Evolutionary conservation across 2,797 vertebrate species (phyloP), one percentile per base, ranked within the genome.

Genomic region (Geotrypetes seraphini): DNA sequence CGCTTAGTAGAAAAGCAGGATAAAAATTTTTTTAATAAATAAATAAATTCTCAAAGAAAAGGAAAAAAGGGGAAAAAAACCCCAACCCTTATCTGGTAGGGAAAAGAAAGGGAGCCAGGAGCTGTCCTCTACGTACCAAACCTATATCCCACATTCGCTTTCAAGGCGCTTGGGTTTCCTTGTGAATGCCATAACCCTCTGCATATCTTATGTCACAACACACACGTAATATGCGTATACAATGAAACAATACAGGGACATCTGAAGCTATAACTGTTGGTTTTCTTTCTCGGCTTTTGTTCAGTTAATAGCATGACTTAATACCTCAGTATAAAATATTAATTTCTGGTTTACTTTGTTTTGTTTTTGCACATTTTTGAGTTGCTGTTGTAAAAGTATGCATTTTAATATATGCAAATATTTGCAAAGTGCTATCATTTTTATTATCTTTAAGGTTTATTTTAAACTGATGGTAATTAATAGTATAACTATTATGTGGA

Each of bases 361-460:
- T 39, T 24, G 13, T 25, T 33, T 33, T 45, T 44, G 43, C 40
- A 39, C 43, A 32, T 43, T 54, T 35, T 33, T 33, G 38, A 47
- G 39, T 48, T 39, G 40, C 20, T 28, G 19, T 19, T 48, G 36
- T 40, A 37, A 32, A 40, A 46, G 31, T 54, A 39, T 40, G 29
- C 33, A 43, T 45, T 51, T 45, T 45, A 38, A 33, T 49, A 54
- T 44, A 50, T 53, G 48, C 38, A 49, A 47, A 42, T 40, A 43
- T 33, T 31, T 43, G 53, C 43, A 38, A 39, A 47, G 55, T 30
- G 47, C 28, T 51, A 36, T 46, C 23, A 21, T 20, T 40, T 39
- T 46, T 47, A 31, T 39, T 19, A 28, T 12, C 14, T 39, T 39
- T 40, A 21, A 20, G 38, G 22, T 33, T 52, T 40, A 32, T 9